Conservation (phyloP, 2,113 vertebrate genomes). For the Empidonax traillii region DNA sequence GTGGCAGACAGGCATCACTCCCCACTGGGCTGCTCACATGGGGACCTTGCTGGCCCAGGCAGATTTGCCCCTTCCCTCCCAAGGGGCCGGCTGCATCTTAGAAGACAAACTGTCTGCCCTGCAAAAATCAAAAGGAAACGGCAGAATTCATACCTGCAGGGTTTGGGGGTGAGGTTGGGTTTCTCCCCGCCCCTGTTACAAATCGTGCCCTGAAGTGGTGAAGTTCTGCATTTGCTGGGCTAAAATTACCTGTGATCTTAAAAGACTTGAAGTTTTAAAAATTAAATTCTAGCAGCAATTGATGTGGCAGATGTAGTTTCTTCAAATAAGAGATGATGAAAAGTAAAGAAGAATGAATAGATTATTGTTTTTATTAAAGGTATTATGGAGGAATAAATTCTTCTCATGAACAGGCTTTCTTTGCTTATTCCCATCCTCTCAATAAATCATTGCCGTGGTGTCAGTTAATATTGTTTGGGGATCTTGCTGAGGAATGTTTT, state of each 20-base stretch:
- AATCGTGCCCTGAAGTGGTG: not conserved
- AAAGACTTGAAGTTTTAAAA: conserved; percentile 18
- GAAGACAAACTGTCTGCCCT: not conserved
- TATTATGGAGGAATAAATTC: conserved; percentile 1
- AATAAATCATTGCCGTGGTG: not conserved
- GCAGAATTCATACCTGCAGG: not conserved
- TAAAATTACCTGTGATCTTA: conserved; percentile 32
- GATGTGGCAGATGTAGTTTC: conserved; percentile 27
- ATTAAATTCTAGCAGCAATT: conserved; percentile 13
- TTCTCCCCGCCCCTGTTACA: not conserved
- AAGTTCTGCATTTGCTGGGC: not conserved
- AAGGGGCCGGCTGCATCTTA: not conserved
- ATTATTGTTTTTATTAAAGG: conserved; percentile 41
- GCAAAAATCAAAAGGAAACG: not conserved
- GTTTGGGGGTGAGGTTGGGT: not conserved
- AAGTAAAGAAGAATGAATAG: conserved; percentile 34
- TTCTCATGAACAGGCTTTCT: not conserved
- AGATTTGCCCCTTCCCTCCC: not conserved
- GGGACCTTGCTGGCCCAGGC: not conserved
- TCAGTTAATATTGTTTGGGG: not conserved
- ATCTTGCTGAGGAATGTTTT: conserved; percentile 1
- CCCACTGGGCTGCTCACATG: fast-evolving
- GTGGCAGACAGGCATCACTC: not conserved
- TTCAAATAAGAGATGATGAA: conserved; percentile 36
- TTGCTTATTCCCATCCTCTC: conserved; percentile 11